phyloP scores from a whole-genome alignment of 2,113 vertebrate species.

The Pogonocichla stellata region DNA sequence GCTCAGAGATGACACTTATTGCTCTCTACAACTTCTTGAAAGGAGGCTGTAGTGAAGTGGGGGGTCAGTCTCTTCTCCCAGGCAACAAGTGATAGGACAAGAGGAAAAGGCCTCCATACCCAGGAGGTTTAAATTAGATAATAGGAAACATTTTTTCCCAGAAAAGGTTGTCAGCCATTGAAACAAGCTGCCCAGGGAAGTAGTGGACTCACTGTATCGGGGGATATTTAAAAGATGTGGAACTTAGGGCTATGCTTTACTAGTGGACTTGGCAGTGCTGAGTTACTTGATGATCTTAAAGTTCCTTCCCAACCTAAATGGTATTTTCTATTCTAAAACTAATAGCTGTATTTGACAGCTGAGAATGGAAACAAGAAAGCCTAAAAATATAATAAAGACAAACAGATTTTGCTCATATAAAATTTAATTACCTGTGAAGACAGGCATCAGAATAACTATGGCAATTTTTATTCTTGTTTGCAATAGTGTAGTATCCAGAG shows the following conservation, averaged over 20 bases:
- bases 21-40: neutral
- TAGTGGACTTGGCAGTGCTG: neutral
- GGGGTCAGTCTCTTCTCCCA: neutral
- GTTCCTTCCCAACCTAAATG: neutral
- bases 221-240: neutral
- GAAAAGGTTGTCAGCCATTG: neutral
- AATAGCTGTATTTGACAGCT: neutral
- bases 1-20: neutral
- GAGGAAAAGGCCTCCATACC: neutral
- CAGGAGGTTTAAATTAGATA: neutral
- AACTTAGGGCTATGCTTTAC: neutral
- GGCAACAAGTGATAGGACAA: neutral
- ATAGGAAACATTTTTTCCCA: neutral
- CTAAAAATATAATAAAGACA: neutral
- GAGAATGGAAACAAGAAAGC: neutral
- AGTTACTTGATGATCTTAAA: neutral
- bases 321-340: neutral
- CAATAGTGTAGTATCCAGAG: neutral
- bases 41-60: neutral
- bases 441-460: neutral
- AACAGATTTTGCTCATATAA: neutral
- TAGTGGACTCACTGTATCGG: too few species aligned
- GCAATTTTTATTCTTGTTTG: neutral
- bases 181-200: neutral
- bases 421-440: neutral